Evolutionary conservation across 2,113 vertebrate species (phyloP), one percentile per base, ranked within the genome.

Genomic region (Ovis aries): DNA sequence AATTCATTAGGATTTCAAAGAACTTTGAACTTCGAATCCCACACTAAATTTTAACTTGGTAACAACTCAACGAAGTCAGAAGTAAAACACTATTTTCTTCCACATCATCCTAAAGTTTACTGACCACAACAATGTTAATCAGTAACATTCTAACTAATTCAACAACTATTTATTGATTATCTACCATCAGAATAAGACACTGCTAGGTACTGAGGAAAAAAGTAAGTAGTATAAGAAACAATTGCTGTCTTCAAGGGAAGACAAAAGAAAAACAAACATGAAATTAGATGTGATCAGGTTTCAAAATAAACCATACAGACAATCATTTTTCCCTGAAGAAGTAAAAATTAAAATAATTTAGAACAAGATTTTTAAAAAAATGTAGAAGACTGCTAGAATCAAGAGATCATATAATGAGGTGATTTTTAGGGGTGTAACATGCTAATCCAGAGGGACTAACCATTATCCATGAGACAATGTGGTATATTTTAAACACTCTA

Each of bases 51-150:
- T 97, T 97, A 84, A 96, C 45, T 40, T 92, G 43, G 62, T 8
- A 92, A 82, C 45, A 96, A 86, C 13, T 86, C 55, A 88, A 45
- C 62, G 33, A 95, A 25, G 10, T 83, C 43, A 95, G n/a, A 43
- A 93, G 29, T 83, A 92, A 88, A 95, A 82, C 36, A 60, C 19
- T 62, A 88, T 95, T 96, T 93, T 80, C 77, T 97, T 96, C n/a
- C 4, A 94, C 23, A 31, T 90, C 29, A 94, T 83, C 31, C 57
- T 89, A 88, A 96, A 84, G 67, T 88, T 59, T 90, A 91, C 19
- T 91, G 60, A 94, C 48, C 48, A 71, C 48, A 82, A 81, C 29
- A 90, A 88, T n/a, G 8, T 57, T 91, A 90, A 82, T 52, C 64
- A 94, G 25, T 5, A 97, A 93, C 8, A 91, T 45, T 90, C 36